phyloP scores from a whole-genome alignment of 2,888 invertebrate genomes.

The Plebejus argus region DNA sequence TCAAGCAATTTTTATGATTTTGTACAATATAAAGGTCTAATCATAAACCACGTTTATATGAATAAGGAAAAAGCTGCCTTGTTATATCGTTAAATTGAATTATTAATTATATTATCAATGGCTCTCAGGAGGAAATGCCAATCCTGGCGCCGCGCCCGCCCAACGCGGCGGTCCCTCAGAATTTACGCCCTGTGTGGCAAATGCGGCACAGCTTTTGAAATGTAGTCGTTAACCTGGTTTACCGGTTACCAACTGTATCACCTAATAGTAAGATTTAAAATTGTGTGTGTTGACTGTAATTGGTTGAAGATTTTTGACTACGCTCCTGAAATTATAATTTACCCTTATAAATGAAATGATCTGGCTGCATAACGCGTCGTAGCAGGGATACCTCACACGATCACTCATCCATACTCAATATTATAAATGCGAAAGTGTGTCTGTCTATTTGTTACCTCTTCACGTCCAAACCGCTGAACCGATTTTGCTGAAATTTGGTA shows the following conservation, averaged over 20 bases:
- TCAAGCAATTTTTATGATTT: too few relatives aligned
- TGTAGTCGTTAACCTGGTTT: background rate
- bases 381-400: too few relatives aligned
- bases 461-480: too few relatives aligned
- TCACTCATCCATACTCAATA: too few relatives aligned
- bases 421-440: too few relatives aligned
- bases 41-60: background rate
- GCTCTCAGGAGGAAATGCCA: background rate
- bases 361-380: background rate
- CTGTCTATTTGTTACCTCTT: too few relatives aligned
- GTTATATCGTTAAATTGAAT: background rate
- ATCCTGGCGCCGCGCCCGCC: background rate
- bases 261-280: background rate
- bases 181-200: background rate
- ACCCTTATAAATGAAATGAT: background rate
- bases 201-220: background rate
- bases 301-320: background rate
- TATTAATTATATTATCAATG: background rate
- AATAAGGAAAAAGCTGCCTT: background rate
- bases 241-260: background rate
- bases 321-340: background rate
- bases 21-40: background rate
- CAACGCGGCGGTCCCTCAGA: background rate
- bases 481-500: too few relatives aligned
- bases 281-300: background rate